These are phyloP conservation scores for Anoplius nigerrimus DNA, from an alignment of 2,888 invertebrate genomes.

Conservation along the genomic window DNA sequence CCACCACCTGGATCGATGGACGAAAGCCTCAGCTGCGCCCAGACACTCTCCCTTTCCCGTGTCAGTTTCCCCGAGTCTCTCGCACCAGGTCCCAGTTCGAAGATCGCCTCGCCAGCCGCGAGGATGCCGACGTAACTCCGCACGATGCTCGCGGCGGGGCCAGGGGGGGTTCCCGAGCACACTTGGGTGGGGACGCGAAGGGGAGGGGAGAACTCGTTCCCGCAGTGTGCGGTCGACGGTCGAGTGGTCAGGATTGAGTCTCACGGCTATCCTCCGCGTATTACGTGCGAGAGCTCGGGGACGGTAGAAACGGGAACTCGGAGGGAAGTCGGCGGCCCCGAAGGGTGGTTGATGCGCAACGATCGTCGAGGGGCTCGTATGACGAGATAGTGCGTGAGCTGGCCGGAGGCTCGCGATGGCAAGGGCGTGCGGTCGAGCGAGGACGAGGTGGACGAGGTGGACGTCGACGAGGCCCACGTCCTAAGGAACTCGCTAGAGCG, in stretches of 20 bases:
- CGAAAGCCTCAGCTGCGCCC: no score
- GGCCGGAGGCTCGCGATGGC: neutral
- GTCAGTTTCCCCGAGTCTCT: no score
- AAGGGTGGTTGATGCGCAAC: neutral
- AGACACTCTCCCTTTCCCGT: no score
- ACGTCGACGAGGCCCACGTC: constrained; percentile 40
- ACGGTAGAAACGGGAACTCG: neutral
- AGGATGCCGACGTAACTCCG: no score
- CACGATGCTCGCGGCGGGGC: constrained; percentile 17
- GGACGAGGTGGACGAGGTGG: constrained; percentile 35
- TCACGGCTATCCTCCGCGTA: constrained; percentile 47
- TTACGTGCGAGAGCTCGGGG: constrained; percentile 19
- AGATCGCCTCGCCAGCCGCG: neutral
- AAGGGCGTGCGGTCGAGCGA: neutral
- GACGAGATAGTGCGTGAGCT: constrained; percentile 44
- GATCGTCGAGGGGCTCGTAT: constrained; percentile 34
- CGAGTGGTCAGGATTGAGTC: constrained; percentile 62
- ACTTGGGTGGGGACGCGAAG: constrained; percentile 43
- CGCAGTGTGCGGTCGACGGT: constrained; percentile 69
- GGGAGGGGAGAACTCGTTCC: constrained; percentile 55
- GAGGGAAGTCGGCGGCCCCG: no score
- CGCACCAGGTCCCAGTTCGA: neutral
- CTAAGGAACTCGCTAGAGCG: constrained; percentile 9
- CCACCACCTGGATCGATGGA: neutral
- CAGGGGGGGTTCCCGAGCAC: constrained; percentile 6